A percentile compares a stretch with the other conserved stretches of the same genome.
Evolutionary conservation across 2,888 invertebrate species (phyloP).

Genomic region (Sphaeridia pumilis): DNA sequence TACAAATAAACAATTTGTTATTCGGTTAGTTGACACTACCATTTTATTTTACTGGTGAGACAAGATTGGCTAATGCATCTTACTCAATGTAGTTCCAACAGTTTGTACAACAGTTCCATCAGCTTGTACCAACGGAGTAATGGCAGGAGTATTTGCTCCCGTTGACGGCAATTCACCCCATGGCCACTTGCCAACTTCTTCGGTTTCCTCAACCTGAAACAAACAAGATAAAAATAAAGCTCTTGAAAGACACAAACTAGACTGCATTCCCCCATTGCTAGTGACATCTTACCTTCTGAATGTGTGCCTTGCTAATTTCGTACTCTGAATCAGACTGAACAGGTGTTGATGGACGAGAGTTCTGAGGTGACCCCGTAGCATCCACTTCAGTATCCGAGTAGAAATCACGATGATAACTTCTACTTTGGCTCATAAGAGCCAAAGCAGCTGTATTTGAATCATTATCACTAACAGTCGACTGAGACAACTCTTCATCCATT

Average conservation of each 20-base stretch:
- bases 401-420: conserved; percentile 35
- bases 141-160: conserved; percentile 28
- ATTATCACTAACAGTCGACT: conserved; percentile 41
- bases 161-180: conserved; percentile 36
- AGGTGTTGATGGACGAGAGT: conserved; percentile 66
- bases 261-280: too few relatives aligned
- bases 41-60: too few relatives aligned
- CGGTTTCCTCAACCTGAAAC: conserved; percentile 23
- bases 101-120: neutral
- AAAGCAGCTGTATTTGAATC: conserved; percentile 21
- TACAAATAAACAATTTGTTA: too few relatives aligned
- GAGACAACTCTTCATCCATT: conserved; percentile 42
- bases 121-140: conserved; percentile 20
- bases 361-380: conserved; percentile 38
- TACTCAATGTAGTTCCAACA: neutral
- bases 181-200: conserved; percentile 36
- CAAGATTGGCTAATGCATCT: too few relatives aligned
- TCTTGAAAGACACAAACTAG: too few relatives aligned
- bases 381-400: conserved; percentile 36
- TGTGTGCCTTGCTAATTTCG: conserved; percentile 45
- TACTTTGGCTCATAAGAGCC: conserved; percentile 25
- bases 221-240: too few relatives aligned
- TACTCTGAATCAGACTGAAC: conserved; percentile 91
- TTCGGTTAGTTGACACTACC: too few relatives aligned
- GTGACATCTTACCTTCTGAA: conserved; percentile 29